phyloP scores from a whole-genome alignment of 2,113 vertebrate species.

The Sturnus vulgaris region DNA sequence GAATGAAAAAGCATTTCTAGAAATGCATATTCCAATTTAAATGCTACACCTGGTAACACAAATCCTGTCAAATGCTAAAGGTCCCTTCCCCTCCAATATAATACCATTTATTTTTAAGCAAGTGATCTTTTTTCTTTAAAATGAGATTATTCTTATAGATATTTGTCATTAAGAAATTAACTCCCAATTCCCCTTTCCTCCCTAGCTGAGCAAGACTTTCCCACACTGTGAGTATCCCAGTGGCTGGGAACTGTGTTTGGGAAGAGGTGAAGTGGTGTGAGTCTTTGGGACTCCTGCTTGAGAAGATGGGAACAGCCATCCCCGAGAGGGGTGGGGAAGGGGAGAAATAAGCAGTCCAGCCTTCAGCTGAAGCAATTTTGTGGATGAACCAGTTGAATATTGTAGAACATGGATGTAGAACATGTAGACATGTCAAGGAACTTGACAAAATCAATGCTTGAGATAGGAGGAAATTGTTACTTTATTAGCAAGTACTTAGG shows the following conservation, averaged over 20 bases:
- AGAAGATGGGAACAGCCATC: not conserved
- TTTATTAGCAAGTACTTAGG: not conserved
- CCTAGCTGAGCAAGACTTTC: not conserved
- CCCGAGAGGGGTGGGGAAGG: too few species aligned
- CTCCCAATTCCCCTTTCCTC: not conserved
- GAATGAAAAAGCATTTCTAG: not conserved
- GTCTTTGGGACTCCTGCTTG: not conserved
- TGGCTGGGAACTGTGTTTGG: not conserved
- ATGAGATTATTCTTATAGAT: not conserved
- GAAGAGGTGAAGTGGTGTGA: not conserved
- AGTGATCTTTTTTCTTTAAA: not conserved
- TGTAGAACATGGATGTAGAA: not conserved
- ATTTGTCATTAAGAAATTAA: not conserved
- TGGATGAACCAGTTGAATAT: not conserved
- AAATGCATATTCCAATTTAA: not conserved
- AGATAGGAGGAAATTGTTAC: not conserved
- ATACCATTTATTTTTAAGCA: not conserved
- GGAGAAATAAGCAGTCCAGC: not conserved
- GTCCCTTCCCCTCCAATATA: rapidly evolving
- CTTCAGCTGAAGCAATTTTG: not conserved
- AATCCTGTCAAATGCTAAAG: not conserved
- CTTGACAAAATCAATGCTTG: not conserved
- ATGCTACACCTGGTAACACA: not conserved
- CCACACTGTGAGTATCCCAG: not conserved
- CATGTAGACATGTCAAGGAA: not conserved